Evolutionary conservation across 2,888 invertebrate genomes (phyloP).

Genomic region (Lasioglossum malachurum): DNA sequence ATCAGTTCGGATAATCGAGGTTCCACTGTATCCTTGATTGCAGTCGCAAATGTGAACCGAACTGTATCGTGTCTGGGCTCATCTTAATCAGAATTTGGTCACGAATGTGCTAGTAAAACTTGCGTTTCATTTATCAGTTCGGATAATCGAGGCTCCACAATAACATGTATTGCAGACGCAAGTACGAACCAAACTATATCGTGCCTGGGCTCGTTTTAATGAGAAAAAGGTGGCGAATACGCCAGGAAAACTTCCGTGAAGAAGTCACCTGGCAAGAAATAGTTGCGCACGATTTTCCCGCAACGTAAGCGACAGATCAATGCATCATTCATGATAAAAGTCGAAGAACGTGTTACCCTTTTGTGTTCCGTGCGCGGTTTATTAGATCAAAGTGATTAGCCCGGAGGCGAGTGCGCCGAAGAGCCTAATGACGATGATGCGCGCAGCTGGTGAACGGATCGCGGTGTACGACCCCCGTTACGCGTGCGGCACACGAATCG

Average conservation of each 20-base stretch:
- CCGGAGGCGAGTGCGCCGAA: constrained; percentile 29
- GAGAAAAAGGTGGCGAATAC: neutral
- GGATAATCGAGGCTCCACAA: neutral
- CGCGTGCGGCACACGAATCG: constrained; percentile 47
- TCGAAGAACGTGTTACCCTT: neutral
- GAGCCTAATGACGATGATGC: constrained; percentile 62
- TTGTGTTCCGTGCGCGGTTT: neutral
- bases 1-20: neutral
- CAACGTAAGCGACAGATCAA: neutral
- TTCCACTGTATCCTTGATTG: neutral
- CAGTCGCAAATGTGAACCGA: neutral
- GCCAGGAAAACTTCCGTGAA: fast-evolving
- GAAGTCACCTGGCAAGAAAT: neutral
- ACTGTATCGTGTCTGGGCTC: neutral
- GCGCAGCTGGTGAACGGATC: constrained; percentile 38
- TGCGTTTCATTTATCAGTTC: neutral
- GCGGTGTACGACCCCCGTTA: constrained; percentile 36
- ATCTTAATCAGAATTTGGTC: neutral
- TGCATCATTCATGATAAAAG: neutral
- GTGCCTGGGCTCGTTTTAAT: neutral
- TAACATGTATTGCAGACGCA: neutral
- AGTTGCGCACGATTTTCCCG: neutral
- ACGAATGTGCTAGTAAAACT: neutral
- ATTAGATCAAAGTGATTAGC: constrained; percentile 43
- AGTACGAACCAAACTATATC: neutral